Evolutionary conservation across 1,140 invertebrate genomes (phyloP).

Genomic region (Euglossa dilemma): DNA sequence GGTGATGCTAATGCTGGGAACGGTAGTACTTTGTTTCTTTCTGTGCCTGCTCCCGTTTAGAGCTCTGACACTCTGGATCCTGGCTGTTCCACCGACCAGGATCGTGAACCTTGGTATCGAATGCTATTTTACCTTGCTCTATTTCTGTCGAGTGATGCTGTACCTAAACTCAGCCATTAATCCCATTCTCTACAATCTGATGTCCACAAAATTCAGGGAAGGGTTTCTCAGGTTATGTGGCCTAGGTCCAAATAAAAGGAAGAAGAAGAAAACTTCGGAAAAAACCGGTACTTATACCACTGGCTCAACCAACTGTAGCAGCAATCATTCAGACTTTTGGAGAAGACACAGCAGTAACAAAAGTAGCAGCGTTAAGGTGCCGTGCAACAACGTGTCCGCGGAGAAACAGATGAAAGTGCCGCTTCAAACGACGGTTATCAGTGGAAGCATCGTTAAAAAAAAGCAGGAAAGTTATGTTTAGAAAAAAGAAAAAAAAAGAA

Average conservation of each 20-base stretch:
- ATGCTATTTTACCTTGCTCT: conserved; percentile 92
- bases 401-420: conserved; percentile 70
- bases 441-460: conserved; percentile 60
- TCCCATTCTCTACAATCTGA: conserved; percentile 94
- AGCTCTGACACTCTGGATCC: conserved; percentile 92
- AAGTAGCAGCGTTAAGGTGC: conserved; percentile 67
- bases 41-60: conserved; percentile 94
- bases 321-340: conserved; percentile 75
- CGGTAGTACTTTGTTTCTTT: conserved; percentile 95
- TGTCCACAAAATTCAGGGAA: conserved; percentile 95
- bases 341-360: conserved; percentile 74
- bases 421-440: conserved; percentile 65
- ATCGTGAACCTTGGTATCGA: conserved; percentile 87
- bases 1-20: conserved; percentile 94
- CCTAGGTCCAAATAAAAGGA: conserved; percentile 49
- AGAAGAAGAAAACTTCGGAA: conserved; percentile 67
- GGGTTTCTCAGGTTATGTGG: conserved; percentile 88
- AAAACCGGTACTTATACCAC: conserved; percentile 69
- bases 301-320: conserved; percentile 73
- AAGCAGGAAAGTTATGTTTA: conserved; percentile 76
- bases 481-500: too few relatives aligned
- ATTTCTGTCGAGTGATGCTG: conserved; percentile 92
- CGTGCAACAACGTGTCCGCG: conserved; percentile 33
- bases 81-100: conserved; percentile 87
- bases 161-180: conserved; percentile 95